These are phyloP conservation scores for Mixornis gularis DNA, from an alignment of 2,113 vertebrate genomes.

Conservation along the genomic window DNA sequence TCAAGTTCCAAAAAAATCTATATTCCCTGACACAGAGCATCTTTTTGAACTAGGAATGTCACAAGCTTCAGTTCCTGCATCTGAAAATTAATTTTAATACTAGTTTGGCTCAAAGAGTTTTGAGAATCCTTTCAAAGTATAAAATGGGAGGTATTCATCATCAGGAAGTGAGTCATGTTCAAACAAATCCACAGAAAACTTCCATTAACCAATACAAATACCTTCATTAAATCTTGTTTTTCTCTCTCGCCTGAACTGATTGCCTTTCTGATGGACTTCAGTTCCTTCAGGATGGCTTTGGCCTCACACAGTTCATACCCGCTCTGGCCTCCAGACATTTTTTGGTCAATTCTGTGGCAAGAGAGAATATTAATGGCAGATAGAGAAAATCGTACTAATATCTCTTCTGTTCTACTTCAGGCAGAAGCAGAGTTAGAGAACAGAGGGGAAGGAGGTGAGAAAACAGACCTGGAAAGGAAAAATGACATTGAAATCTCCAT, in stretches of 20 bases:
- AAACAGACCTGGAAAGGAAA: neutral
- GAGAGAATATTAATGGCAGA: neutral
- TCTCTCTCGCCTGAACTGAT: slow-evolving; percentile 84
- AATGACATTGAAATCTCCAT: neutral
- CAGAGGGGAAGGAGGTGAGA: neutral
- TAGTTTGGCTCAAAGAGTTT: neutral
- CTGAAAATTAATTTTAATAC: neutral
- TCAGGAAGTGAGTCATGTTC: neutral
- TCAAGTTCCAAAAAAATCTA: neutral
- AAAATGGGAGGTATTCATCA: neutral
- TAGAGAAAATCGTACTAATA: neutral
- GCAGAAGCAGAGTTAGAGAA: neutral
- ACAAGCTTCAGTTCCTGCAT: neutral
- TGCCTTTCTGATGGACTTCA: slow-evolving; percentile 80
- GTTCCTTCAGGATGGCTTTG: slow-evolving; percentile 80
- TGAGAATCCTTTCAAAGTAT: neutral
- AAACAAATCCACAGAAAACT: neutral
- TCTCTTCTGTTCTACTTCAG: neutral
- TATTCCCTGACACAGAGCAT: neutral
- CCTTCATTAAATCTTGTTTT: slow-evolving; percentile 84
- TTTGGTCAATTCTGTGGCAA: slow-evolving; percentile 80
- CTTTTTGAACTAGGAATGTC: neutral
- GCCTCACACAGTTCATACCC: slow-evolving; percentile 82
- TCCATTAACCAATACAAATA: neutral
- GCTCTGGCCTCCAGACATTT: slow-evolving; percentile 82